Conservation (phyloP, 2,888 invertebrate species). For the Platycheirus rosarum region DNA sequence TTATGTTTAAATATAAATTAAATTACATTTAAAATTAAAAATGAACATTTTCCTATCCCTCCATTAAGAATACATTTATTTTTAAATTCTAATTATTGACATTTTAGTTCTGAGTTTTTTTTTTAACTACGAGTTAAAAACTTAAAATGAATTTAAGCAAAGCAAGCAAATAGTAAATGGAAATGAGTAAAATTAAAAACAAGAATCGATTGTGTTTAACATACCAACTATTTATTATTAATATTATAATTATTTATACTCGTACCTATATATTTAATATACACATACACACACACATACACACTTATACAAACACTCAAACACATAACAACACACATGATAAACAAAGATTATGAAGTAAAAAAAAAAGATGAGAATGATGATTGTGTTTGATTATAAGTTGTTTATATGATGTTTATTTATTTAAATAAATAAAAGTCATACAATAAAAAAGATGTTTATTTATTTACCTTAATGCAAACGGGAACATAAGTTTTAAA, state of each 20-base stretch:
- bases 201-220: constrained; percentile 70
- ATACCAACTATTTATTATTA: constrained; percentile 68
- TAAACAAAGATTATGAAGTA: constrained; percentile 69
- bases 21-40: constrained; percentile 54
- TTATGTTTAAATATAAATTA: constrained; percentile 64
- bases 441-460: constrained; percentile 48
- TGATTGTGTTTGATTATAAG: constrained; percentile 78
- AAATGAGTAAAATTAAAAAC: constrained; percentile 46
- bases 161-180: constrained; percentile 31
- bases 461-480: not conserved
- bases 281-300: constrained; percentile 48
- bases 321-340: constrained; percentile 30
- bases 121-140: constrained; percentile 36
- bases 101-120: constrained; percentile 60
- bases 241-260: constrained; percentile 70
- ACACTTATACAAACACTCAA: constrained; percentile 43
- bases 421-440: constrained; percentile 76
- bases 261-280: constrained; percentile 62
- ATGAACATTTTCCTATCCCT: constrained; percentile 73
- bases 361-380: constrained; percentile 39
- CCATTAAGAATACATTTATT: constrained; percentile 56
- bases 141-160: constrained; percentile 17
- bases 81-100: constrained; percentile 49
- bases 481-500: no score
- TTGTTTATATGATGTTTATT: constrained; percentile 78